phyloP scores from a whole-genome alignment of 2,888 invertebrate species.

The Idaea straminata region DNA sequence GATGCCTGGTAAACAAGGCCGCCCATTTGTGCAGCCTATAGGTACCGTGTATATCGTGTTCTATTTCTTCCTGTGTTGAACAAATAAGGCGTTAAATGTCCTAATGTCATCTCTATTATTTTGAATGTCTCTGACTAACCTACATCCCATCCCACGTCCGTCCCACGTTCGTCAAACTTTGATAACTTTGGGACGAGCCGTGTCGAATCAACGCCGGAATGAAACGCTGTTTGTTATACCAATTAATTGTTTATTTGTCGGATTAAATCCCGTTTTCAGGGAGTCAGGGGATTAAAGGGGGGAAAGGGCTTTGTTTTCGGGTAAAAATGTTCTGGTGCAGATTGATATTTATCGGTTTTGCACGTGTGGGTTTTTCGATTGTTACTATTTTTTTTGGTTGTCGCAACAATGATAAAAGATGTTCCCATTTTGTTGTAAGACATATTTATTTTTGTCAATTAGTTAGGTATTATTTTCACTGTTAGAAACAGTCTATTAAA shows the following conservation, averaged over 20 bases:
- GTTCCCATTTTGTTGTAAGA: neutral
- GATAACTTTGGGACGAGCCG: slow-evolving; percentile 9
- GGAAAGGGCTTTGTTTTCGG: neutral
- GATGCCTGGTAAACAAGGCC: too few species aligned
- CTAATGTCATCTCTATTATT: too few species aligned
- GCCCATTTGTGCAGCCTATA: too few species aligned
- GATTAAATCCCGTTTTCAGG: slow-evolving; percentile 18
- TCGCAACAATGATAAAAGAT: neutral
- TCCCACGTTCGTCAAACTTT: neutral
- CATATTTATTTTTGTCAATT: too few species aligned
- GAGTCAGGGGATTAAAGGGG: slow-evolving; percentile 5
- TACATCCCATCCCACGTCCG: neutral
- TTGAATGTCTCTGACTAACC: neutral
- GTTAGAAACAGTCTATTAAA: too few species aligned
- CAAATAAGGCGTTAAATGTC: too few species aligned
- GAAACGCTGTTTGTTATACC: slow-evolving; percentile 26
- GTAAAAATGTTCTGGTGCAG: neutral
- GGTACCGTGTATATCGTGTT: too few species aligned
- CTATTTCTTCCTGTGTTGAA: too few species aligned
- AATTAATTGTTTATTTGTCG: slow-evolving; percentile 30
- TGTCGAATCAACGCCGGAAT: slow-evolving; percentile 11
- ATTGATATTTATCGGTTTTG: neutral
- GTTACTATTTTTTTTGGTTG: neutral
- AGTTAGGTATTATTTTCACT: too few species aligned
- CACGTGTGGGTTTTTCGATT: neutral